phyloP scores from a whole-genome alignment of 2,888 invertebrate genomes.

The Dicyrtoma fusca region DNA sequence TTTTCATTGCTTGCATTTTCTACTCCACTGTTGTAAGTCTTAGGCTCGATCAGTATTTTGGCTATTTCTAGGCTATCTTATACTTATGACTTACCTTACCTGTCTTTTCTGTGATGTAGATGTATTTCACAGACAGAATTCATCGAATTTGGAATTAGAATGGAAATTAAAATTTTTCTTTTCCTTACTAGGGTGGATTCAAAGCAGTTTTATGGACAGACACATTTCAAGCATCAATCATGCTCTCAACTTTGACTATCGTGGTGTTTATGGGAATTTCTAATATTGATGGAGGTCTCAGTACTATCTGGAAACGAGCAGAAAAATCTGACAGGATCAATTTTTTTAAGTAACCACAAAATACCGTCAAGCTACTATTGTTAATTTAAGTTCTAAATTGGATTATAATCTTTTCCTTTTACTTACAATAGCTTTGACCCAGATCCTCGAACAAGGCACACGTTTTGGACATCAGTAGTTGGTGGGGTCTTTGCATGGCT shows the following conservation, averaged over 20 bases:
- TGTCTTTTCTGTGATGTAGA: no score
- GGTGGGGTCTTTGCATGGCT: conserved; percentile 50
- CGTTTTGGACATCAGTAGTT: conserved; percentile 50
- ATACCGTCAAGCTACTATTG: no score
- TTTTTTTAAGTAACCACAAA: conserved; percentile 52
- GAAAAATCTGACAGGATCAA: conserved; percentile 39
- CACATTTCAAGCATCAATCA: conserved; percentile 48
- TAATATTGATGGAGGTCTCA: conserved; percentile 47
- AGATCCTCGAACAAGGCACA: conserved; percentile 49
- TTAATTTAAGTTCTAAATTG: no score
- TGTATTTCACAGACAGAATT: background rate
- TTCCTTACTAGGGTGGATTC: conserved; percentile 37
- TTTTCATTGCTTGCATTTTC: conserved; percentile 55
- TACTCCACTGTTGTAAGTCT: conserved; percentile 52
- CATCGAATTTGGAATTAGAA: no score
- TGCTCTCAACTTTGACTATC: conserved; percentile 43
- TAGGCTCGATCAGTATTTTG: no score
- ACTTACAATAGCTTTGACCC: conserved; percentile 45
- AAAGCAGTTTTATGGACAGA: conserved; percentile 50
- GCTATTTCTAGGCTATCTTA: no score
- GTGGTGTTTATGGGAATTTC: conserved; percentile 47
- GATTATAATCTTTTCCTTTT: background rate
- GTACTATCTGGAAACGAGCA: conserved; percentile 45
- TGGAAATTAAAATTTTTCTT: background rate
- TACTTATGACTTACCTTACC: no score